Percentiles rank a stretch among this genome's conserved stretches.
Conservation (phyloP, 2,113 vertebrate genomes). For the Sarotherodon lohbergeri region DNA sequence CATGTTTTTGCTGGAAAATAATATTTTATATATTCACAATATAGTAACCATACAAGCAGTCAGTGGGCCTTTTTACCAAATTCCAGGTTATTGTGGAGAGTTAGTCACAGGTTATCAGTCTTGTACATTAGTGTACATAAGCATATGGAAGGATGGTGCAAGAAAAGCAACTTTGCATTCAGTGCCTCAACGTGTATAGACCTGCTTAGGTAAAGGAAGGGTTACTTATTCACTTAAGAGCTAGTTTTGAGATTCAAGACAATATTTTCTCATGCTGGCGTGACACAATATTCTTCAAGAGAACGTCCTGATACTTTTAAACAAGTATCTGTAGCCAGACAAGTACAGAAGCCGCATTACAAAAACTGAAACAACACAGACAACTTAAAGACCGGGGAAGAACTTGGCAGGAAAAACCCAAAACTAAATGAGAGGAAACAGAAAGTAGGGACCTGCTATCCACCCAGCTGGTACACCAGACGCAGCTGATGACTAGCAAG, state of each 20-base stretch:
- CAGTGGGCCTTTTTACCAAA: not conserved
- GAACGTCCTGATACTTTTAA: not conserved
- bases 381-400: not conserved
- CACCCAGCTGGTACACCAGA: slow-evolving; percentile 39
- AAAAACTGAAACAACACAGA: accelerated
- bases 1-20: not conserved
- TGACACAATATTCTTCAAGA: not conserved
- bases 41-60: not conserved
- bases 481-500: not conserved
- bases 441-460: slow-evolving; percentile 19
- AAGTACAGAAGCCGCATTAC: accelerated
- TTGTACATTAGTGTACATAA: not conserved
- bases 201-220: not conserved
- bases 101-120: not conserved
- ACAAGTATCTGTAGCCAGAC: not conserved
- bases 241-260: not conserved
- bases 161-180: not conserved
- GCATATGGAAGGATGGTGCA: not conserved
- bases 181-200: not conserved
- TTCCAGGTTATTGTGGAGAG: not conserved
- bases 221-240: not conserved
- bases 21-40: not conserved
- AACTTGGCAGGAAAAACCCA: not conserved
- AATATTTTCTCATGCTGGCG: not conserved
- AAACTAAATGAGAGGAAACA: not conserved